Evolutionary conservation across 2,888 invertebrate genomes (phyloP).

Genomic region (Geophilus truncorum): DNA sequence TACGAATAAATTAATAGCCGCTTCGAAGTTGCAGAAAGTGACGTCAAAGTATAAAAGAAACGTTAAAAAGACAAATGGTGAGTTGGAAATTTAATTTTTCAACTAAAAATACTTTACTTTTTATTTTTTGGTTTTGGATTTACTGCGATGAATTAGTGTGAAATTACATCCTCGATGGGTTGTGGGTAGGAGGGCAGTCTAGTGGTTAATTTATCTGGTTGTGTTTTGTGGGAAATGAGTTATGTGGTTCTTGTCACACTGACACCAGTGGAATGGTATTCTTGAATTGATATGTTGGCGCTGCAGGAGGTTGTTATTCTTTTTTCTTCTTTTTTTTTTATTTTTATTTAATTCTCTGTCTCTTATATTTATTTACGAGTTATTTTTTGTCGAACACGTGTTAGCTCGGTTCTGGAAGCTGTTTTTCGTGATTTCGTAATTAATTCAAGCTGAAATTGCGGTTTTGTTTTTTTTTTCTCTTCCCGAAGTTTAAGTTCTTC

Average conservation of each 20-base stretch:
- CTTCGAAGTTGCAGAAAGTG: neutral
- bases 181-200: neutral
- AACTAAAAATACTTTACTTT: too few species aligned
- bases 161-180: neutral
- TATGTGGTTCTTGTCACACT: neutral
- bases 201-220: neutral
- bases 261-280: neutral
- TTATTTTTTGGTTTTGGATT: neutral
- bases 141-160: neutral
- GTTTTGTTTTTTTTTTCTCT: too few species aligned
- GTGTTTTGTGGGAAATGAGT: neutral
- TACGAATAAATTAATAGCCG: neutral
- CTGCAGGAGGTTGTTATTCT: neutral
- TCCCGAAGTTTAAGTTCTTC: too few species aligned
- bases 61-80: neutral
- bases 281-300: neutral
- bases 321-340: neutral
- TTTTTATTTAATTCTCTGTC: neutral
- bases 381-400: too few species aligned
- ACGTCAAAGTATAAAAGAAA: neutral
- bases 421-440: too few species aligned
- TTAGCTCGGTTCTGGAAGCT: too few species aligned
- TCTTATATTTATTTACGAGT: too few species aligned
- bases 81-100: too few species aligned
- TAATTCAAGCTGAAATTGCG: too few species aligned